Evolutionary conservation across 2,888 invertebrate genomes (phyloP).

Genomic region (Sicus ferrugineus): DNA sequence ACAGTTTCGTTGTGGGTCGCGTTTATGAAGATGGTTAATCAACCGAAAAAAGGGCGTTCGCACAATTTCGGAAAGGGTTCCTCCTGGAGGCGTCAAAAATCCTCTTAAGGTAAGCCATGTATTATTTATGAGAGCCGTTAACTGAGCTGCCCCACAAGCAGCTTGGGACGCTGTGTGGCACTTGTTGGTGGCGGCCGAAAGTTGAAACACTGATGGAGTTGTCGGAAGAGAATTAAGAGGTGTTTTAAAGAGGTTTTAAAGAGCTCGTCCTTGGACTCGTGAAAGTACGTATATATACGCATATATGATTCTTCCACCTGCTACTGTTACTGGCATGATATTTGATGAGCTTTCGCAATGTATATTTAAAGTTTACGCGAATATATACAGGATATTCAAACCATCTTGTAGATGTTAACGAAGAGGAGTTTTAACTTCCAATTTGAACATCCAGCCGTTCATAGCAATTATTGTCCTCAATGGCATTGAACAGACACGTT

Average conservation of each 20-base stretch:
- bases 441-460: conserved; percentile 41
- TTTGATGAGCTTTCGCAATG: too few relatives aligned
- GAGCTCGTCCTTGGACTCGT: too few relatives aligned
- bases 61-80: conserved; percentile 15
- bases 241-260: too few relatives aligned
- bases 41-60: conserved; percentile 51
- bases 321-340: too few relatives aligned
- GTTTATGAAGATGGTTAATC: conserved; percentile 55
- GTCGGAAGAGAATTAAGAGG: too few relatives aligned
- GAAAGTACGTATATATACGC: too few relatives aligned
- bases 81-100: conserved; percentile 49
- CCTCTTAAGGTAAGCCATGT: conserved; percentile 55
- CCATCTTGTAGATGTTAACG: too few relatives aligned
- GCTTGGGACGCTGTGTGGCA: conserved; percentile 1
- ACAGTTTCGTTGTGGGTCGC: background rate
- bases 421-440: conserved; percentile 3
- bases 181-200: background rate
- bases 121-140: conserved; percentile 49
- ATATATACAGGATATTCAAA: too few relatives aligned
- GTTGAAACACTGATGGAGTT: conserved; percentile 17
- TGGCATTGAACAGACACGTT: background rate
- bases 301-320: too few relatives aligned
- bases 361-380: too few relatives aligned
- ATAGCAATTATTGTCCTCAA: conserved; percentile 41
- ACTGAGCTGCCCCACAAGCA: conserved; percentile 35